A percentile compares a stretch with the other conserved stretches of the same genome.
phyloP scores from a whole-genome alignment of 2,113 vertebrate genomes.

The Lamprologus lemairii region DNA sequence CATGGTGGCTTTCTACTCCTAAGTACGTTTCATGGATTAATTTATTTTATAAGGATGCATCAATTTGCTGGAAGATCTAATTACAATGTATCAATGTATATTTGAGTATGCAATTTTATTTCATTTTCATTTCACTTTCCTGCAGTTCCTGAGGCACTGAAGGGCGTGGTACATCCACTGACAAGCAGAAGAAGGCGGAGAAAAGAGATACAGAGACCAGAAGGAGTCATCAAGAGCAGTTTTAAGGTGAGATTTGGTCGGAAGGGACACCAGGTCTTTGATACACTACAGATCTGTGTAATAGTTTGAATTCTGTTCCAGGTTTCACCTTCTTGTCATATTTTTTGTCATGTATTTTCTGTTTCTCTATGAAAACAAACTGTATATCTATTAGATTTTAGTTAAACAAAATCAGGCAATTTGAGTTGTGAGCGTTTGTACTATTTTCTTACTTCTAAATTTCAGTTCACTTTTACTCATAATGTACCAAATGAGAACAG shows the following conservation, averaged over 20 bases:
- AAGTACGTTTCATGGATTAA: neutral
- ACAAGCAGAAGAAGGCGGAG: constrained; percentile 31
- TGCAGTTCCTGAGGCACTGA: constrained; percentile 76
- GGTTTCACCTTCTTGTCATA: neutral
- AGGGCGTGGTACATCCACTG: constrained; percentile 46
- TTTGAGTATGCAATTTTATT: neutral
- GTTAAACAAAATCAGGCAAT: neutral
- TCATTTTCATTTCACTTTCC: neutral
- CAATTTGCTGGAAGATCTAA: neutral
- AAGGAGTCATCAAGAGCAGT: constrained; percentile 29
- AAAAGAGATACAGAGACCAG: neutral
- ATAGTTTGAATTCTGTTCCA: neutral
- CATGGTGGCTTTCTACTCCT: neutral
- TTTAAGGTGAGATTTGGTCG: constrained; percentile 62
- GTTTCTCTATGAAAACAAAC: neutral
- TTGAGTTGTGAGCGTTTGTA: neutral
- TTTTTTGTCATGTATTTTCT: neutral
- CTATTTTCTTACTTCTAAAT: neutral
- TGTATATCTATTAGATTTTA: neutral
- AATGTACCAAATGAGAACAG: neutral
- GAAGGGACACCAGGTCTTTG: neutral
- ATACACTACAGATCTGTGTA: neutral
- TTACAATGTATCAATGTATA: neutral
- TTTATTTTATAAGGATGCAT: neutral
- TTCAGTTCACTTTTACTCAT: neutral